Evolutionary conservation across 1,140 invertebrate species (phyloP), one percentile per base, ranked within the genome.

Genomic region (Olivierus martensii): DNA sequence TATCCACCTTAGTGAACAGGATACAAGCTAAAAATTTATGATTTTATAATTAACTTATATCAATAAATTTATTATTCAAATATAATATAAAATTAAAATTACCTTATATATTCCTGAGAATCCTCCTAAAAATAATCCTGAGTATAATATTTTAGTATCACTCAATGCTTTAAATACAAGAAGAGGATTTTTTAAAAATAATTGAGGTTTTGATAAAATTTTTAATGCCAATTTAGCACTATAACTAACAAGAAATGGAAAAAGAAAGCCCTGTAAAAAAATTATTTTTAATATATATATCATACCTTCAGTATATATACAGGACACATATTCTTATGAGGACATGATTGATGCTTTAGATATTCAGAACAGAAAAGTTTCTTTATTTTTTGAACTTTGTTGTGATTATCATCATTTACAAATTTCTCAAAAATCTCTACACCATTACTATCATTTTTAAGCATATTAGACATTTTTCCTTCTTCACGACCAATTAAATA

Each of bases 51-150:
- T n/a, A n/a, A n/a, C n/a, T n/a, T n/a, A n/a, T 18, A 41, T 19
- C 14, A 49, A 17, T 28, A 51, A 34, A 43, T 43, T 34, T 35
- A 42, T 28, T 34, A 15, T 18, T 3, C 17, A 18, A 45, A 3
- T 14, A 15, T 15, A 47, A 35, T 35, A 35, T 34, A 28, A 35
- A 47, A 47, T 10, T 35, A 35, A 36, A 51, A 17, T 52, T 38
- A 53, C 55, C 14, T 53, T 53, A 39, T 51, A 58, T 14, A 58
- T 50, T 41, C 53, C 51, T 2, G 47, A 43, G 51, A 62, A 61
- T 18, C 60, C 49, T n/a, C 60, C 60, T 10, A 62, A 34, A 49
- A 61, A 61, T 35, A 61, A 43, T 9, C 56, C 61, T 14, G 59
- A 49, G 7, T 53, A 55, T 14, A 58, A 50, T 28, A 41, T 53